Evolutionary conservation across 2,797 vertebrate species (phyloP), one percentile per base, ranked within the genome.

Genomic region (Enteromius paludinosus): DNA sequence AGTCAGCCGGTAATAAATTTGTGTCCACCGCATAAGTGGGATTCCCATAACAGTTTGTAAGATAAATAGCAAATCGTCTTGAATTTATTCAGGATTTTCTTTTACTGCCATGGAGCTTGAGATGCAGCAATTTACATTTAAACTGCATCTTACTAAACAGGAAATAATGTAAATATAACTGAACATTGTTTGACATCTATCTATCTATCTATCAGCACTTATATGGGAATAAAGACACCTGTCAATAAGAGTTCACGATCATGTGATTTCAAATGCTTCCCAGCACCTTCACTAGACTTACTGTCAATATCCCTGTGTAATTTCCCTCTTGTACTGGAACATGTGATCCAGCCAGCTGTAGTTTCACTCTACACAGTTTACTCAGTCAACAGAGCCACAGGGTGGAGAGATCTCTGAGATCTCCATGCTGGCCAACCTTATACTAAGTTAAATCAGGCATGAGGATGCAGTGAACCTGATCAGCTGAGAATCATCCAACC

Each of bases 321-420:
- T 43, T 70, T 66, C 49, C 70, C 83, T 68, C 66, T 85, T 75
- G 10, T 76, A 56, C 62, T 61, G 1, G 25, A 78, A 86, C 91
- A 88, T 89, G 90, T 92, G 92, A 88, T 72, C 1, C 9, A 62
- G 33, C 59, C 52, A 81, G 69, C 82, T 75, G 83, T 62, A 81
- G 73, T 65, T 56, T 71, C 80, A 76, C 78, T 84, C 87, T 59
- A 84, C 88, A 89, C 81, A 86, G 87, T 91, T 87, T 87, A 81
- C 86, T 90, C 86, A 89, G 88, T 88, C 84, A 86, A 89, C 85
- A 90, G 70, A 79, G 45, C 12, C 49, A 73, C 59, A 73, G 74
- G 86, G 81, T 83, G 86, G 79, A 82, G 81, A 83, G 62, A 83
- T 79, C 49, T 70, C 33, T 18, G 79, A 84, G 56, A 83, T 79